Conservation (phyloP, 2,797 vertebrate species). For the Morelia viridis region DNA sequence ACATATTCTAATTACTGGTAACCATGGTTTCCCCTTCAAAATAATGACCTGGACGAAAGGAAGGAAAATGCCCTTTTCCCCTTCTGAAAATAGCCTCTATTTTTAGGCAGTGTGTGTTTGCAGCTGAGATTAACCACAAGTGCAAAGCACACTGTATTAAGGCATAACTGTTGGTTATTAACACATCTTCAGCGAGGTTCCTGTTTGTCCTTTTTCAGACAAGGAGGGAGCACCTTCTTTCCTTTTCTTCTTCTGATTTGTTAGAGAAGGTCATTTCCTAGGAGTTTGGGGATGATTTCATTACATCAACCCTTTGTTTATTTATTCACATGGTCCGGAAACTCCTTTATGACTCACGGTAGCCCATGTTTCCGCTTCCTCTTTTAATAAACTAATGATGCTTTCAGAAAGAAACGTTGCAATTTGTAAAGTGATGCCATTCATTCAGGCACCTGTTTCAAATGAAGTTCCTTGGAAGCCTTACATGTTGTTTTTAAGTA, state of each 20-base stretch:
- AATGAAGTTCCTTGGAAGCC: not conserved
- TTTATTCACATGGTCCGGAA: slow-evolving; percentile 52
- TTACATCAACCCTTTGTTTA: slow-evolving; percentile 27
- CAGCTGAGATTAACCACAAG: slow-evolving; percentile 28
- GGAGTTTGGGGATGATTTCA: slow-evolving; percentile 10
- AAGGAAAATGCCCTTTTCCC: slow-evolving; percentile 44
- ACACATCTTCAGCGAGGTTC: slow-evolving; percentile 22
- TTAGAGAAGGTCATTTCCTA: slow-evolving; percentile 15
- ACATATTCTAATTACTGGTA: slow-evolving; percentile 54
- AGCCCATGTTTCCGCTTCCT: slow-evolving; percentile 45
- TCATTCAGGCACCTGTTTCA: slow-evolving; percentile 43
- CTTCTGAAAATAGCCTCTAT: slow-evolving; percentile 36
- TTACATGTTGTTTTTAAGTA: slow-evolving; percentile 27
- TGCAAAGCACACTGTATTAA: slow-evolving; percentile 17
- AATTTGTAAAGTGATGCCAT: not conserved
- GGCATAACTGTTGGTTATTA: slow-evolving; percentile 31
- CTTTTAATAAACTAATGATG: slow-evolving; percentile 22
- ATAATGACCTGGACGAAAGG: slow-evolving; percentile 35
- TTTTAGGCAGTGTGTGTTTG: not conserved
- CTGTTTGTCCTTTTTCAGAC: slow-evolving; percentile 43
- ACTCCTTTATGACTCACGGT: not conserved
- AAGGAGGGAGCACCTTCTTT: slow-evolving; percentile 18
- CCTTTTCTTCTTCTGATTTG: slow-evolving; percentile 40
- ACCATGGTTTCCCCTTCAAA: slow-evolving; percentile 49
- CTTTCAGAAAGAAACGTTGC: slow-evolving; percentile 36